phyloP scores from a whole-genome alignment of 2,888 invertebrate genomes.

The Meliscaeva auricollis region DNA sequence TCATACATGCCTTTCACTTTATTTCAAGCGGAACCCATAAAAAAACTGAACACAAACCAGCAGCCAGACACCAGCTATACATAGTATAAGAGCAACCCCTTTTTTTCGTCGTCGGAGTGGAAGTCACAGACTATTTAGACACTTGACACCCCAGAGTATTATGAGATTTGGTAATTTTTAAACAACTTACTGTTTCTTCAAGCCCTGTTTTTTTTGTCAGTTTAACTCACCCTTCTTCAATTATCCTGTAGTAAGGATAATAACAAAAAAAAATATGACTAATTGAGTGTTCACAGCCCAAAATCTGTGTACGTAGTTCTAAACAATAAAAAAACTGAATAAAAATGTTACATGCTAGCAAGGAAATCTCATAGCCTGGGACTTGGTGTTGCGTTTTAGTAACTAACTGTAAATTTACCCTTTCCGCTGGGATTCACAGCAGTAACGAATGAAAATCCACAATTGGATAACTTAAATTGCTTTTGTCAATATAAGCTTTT shows the following conservation, averaged over 20 bases:
- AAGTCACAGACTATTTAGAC: conserved; percentile 19
- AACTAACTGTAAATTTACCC: no score
- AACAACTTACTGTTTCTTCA: conserved; percentile 49
- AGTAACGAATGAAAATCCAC: no score
- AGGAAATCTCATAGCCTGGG: neutral
- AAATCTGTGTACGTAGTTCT: conserved; percentile 53
- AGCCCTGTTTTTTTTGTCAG: neutral
- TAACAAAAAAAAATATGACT: conserved; percentile 62
- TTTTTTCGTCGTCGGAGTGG: conserved; percentile 19
- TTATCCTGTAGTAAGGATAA: conserved; percentile 40
- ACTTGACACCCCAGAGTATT: conserved; percentile 71
- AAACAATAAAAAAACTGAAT: conserved; percentile 31
- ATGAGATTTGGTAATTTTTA: conserved; percentile 69
- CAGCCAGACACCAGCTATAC: neutral
- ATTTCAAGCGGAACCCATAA: conserved; percentile 72
- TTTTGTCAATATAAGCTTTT: no score
- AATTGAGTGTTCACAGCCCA: conserved; percentile 75
- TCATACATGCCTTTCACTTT: conserved; percentile 50
- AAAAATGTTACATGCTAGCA: conserved; percentile 35
- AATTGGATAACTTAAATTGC: no score
- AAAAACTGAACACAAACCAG: conserved; percentile 41
- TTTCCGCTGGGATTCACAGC: no score
- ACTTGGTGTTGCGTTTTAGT: neutral
- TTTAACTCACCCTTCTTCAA: conserved; percentile 64
- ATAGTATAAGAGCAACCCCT: conserved; percentile 42